These are phyloP conservation scores for Tichodroma muraria DNA, from an alignment of 2,113 vertebrate species.

Conservation along the genomic window DNA sequence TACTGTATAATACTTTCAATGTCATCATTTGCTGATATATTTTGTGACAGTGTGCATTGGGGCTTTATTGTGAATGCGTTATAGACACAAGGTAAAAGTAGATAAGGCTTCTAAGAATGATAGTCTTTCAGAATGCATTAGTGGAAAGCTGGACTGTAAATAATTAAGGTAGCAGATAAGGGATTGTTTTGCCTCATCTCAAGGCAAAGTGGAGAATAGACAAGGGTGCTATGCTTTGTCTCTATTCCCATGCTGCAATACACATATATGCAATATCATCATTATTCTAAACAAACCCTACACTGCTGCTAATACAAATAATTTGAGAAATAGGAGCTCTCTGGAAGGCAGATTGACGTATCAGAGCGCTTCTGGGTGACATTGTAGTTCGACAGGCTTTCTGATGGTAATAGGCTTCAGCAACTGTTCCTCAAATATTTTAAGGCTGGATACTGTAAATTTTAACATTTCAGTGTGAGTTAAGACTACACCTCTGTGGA, in stretches of 20 bases:
- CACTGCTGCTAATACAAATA: not conserved
- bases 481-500: not conserved
- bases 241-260: not conserved
- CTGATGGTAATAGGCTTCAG: not conserved
- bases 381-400: fast-evolving
- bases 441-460: not conserved
- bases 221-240: not conserved
- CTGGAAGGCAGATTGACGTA: not conserved
- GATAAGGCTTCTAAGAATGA: not conserved
- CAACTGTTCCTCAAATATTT: not conserved
- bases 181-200: not conserved
- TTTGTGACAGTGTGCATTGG: not conserved
- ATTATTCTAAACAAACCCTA: not conserved
- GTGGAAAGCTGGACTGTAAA: not conserved
- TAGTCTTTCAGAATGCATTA: not conserved
- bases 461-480: not conserved
- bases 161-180: not conserved
- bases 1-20: not conserved
- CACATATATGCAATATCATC: not conserved
- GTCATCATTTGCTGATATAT: not conserved
- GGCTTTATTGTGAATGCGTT: not conserved
- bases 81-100: not conserved
- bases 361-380: not conserved
- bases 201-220: not conserved
- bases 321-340: not conserved